Base-by-base conservation (phyloP, 2,797 vertebrate genomes). In the Enteromius unitaeniatus region DNA sequence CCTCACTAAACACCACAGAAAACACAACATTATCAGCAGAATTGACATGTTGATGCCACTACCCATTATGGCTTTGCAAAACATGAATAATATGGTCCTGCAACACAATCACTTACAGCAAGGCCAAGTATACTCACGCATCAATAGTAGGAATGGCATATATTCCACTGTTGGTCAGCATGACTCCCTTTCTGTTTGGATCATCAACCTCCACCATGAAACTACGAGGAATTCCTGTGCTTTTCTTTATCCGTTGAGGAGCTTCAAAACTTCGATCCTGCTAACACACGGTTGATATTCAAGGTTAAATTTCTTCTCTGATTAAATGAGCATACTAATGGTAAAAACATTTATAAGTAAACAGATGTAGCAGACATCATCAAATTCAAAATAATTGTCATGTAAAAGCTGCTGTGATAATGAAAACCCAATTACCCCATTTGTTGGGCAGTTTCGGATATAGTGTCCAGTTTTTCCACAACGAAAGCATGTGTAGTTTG, bases 161-260 rank as follows among this genome's bases (percentile, higher is more conserved):
- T 88, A 96, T 96, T 37, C 98, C 98, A 28, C 95, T 96, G 94
- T 96, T 99, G 73, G 98, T 99, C 83, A 99, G 92, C 98, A 99
- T 99, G 88, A 97, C 98, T 60, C 98, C 98, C 91, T 97, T 99
- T 14, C 96, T 97, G 82, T 93, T 98, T 72, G 98, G 98, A 86
- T 98, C 97, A 31, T 99, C 96, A 88, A 99, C 98, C 89, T 99
- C 97, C 86, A 97, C 96, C 98, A 99, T 97, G 89, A 99, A 99
- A 90, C 98, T 98, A 4, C 97, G 95, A 55, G 98, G 98, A 90
- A 99, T 99, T 40, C 98, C 98, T 3, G 98, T 97, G 91, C 98
- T 99, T 90, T 98, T 99, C 93, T 97, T 98, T 84, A 99, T 97
- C 89, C 95, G 96, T 85, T 95, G 93, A 80, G 95, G 94, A 58